These are phyloP conservation scores for Dioctria rufipes DNA, from an alignment of 2,888 invertebrate species.

Conservation along the genomic window DNA sequence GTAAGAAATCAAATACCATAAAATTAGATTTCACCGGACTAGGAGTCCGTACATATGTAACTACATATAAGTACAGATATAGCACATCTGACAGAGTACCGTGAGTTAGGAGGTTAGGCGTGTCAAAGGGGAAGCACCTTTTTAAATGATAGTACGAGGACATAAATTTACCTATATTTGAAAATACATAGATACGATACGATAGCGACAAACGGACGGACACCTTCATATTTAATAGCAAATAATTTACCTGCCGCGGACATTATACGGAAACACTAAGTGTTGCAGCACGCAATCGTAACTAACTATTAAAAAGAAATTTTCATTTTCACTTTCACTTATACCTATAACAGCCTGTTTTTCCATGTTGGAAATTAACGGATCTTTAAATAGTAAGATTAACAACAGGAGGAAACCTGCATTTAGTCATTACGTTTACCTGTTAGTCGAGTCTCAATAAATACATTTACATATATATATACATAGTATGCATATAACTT, in stretches of 20 bases:
- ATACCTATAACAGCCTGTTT: background rate
- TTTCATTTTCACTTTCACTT: background rate
- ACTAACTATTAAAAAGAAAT: background rate
- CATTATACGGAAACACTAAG: background rate
- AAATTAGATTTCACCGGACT: conserved; percentile 38
- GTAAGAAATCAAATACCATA: conserved; percentile 29
- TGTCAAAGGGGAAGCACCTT: conserved; percentile 24
- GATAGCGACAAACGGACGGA: background rate
- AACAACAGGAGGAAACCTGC: background rate
- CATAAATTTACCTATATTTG: conserved; percentile 5
- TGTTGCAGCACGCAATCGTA: background rate
- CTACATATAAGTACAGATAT: no score
- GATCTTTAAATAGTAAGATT: background rate
- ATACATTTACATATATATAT: background rate
- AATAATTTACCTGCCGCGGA: background rate
- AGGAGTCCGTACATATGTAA: background rate
- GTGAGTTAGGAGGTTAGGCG: background rate
- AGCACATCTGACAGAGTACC: conserved; percentile 9
- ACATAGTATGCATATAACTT: background rate
- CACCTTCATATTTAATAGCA: background rate
- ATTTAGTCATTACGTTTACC: conserved; percentile 5
- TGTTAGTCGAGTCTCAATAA: background rate
- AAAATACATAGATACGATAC: background rate
- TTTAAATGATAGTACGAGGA: background rate
- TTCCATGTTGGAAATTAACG: background rate